A percentile compares a stretch with the other conserved stretches of the same genome.
Evolutionary conservation across 2,888 invertebrate genomes (phyloP).

Genomic region (Drosophila prostipennis): DNA sequence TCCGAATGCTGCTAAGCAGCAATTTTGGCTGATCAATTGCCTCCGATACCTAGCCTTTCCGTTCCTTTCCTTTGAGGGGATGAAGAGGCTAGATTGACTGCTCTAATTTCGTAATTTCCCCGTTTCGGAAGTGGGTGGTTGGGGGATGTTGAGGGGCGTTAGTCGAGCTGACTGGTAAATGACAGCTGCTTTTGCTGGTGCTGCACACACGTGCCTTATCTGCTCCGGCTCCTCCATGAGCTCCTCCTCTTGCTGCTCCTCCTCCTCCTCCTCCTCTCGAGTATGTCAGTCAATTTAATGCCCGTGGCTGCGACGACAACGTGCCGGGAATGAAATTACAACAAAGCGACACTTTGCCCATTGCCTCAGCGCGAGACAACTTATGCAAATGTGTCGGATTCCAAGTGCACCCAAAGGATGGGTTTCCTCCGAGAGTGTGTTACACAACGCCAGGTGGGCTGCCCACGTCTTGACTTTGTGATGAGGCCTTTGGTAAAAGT

Average conservation of each 20-base stretch:
- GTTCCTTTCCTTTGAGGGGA: conserved; percentile 4
- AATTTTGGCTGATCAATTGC: conserved; percentile 70
- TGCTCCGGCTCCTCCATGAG: conserved; percentile 38
- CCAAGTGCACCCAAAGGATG: conserved; percentile 30
- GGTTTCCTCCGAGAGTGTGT: conserved; percentile 4
- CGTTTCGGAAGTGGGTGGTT: conserved; percentile 10
- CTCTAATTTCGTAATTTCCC: conserved; percentile 53
- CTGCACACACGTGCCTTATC: conserved; percentile 68
- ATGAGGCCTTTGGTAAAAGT: conserved; percentile 24
- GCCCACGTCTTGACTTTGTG: conserved; percentile 30
- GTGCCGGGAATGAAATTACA: conserved; percentile 56
- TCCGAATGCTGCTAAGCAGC: conserved; percentile 35
- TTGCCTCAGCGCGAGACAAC: conserved; percentile 51
- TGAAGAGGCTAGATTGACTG: conserved; percentile 26
- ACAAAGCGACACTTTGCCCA: conserved; percentile 58
- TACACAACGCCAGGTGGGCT: conserved; percentile 2
- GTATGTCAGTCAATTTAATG: conserved; percentile 54
- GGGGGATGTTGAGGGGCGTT: not conserved
- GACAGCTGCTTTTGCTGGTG: conserved; percentile 49
- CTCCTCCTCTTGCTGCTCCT: conserved; percentile 39
- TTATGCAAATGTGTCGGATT: conserved; percentile 65
- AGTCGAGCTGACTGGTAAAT: conserved; percentile 52
- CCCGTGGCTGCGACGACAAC: conserved; percentile 52
- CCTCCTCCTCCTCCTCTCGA: conserved; percentile 37
- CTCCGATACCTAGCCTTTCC: conserved; percentile 35